These are phyloP conservation scores for Laticauda laticaudata DNA, from an alignment of 2,113 vertebrate species.

Conservation along the genomic window DNA sequence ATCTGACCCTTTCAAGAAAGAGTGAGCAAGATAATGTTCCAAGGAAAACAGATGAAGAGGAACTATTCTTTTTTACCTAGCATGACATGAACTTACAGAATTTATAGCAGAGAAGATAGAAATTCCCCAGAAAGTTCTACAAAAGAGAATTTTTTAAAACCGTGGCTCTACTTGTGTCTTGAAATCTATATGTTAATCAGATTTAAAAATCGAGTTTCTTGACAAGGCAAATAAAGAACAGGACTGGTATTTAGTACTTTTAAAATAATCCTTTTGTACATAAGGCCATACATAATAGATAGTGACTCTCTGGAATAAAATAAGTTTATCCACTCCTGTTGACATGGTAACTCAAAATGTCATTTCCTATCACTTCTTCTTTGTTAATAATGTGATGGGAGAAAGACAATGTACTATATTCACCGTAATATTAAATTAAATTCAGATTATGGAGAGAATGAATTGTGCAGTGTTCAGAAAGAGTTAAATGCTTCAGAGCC, in stretches of 20 bases:
- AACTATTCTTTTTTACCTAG: neutral
- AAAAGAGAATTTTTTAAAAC: neutral
- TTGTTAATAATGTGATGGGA: conserved; percentile 31
- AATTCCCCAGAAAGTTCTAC: neutral
- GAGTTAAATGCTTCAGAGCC: conserved; percentile 68
- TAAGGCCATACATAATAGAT: neutral
- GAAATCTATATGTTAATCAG: neutral
- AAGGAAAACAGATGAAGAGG: neutral
- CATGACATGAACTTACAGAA: neutral
- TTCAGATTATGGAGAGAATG: neutral
- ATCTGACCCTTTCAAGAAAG: neutral
- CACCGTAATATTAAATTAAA: neutral
- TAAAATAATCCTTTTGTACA: neutral
- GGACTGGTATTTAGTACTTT: neutral
- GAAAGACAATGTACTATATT: neutral
- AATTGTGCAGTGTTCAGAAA: conserved; percentile 54
- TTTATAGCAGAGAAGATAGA: neutral
- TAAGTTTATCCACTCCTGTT: conserved; percentile 12
- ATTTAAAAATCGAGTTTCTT: neutral
- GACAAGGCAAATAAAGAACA: neutral
- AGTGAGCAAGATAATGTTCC: neutral
- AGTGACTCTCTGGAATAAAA: neutral
- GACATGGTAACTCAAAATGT: conserved; percentile 46
- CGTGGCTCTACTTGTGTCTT: neutral
- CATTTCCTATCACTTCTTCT: conserved; percentile 46